These are phyloP conservation scores for Drosophila simulans DNA, from an alignment of 1,140 invertebrate genomes.

Conservation along the genomic window DNA sequence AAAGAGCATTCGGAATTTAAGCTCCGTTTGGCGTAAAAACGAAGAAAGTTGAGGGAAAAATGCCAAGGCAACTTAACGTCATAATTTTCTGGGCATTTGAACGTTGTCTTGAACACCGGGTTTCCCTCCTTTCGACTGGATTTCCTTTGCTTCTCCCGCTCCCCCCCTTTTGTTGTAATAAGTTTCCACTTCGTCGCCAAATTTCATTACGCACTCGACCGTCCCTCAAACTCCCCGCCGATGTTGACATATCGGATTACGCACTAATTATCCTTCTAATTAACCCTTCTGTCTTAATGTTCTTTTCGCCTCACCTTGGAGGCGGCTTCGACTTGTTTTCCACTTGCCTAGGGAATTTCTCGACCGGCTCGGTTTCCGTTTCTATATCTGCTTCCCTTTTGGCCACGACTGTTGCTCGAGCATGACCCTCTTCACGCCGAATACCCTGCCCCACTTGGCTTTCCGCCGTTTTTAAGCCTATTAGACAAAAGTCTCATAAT, in stretches of 20 bases:
- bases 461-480: slow-evolving; percentile 74
- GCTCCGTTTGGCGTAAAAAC: not conserved
- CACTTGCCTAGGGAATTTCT: slow-evolving; percentile 34
- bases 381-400: slow-evolving; percentile 17
- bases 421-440: slow-evolving; percentile 58
- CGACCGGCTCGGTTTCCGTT: slow-evolving; percentile 19
- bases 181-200: slow-evolving; percentile 61
- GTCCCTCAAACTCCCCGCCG: slow-evolving; percentile 8
- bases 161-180: slow-evolving; percentile 32
- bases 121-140: slow-evolving; percentile 5
- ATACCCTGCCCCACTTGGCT: slow-evolving; percentile 21
- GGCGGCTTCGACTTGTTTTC: slow-evolving; percentile 23
- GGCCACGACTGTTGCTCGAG: slow-evolving; percentile 46
- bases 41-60: slow-evolving; percentile 4
- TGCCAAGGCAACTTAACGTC: slow-evolving; percentile 48
- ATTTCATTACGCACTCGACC: slow-evolving; percentile 57
- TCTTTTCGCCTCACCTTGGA: slow-evolving; percentile 49
- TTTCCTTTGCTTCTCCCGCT: slow-evolving; percentile 1
- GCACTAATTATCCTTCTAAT: slow-evolving; percentile 83
- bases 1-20: slow-evolving; percentile 1
- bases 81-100: slow-evolving; percentile 70
- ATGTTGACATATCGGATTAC: slow-evolving; percentile 83
- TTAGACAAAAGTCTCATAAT: slow-evolving; percentile 78
- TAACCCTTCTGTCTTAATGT: slow-evolving; percentile 73
- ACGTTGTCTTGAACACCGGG: slow-evolving; percentile 6